phyloP scores from a whole-genome alignment of 2,797 vertebrate species.

The Melanotaenia parkinsoni region DNA sequence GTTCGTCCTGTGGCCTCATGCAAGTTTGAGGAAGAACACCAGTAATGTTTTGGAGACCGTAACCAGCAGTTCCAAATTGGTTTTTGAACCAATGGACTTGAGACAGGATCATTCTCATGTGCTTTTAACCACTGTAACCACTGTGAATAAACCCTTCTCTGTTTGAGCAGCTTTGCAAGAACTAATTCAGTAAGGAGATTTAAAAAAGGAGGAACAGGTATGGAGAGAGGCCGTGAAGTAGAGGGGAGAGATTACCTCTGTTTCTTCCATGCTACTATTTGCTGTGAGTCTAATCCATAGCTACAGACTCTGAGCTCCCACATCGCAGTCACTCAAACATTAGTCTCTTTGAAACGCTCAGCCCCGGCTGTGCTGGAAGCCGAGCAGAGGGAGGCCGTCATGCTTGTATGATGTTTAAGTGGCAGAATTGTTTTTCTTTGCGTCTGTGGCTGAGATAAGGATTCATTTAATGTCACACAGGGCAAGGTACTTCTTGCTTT shows the following conservation, averaged over 20 bases:
- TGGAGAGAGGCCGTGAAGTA: slow-evolving; percentile 65
- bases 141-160: slow-evolving; percentile 64
- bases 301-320: slow-evolving; percentile 71
- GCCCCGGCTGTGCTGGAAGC: slow-evolving; percentile 43
- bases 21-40: not conserved
- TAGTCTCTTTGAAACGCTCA: slow-evolving; percentile 69
- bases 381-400: slow-evolving; percentile 45
- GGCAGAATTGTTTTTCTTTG: slow-evolving; percentile 63
- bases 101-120: slow-evolving; percentile 61
- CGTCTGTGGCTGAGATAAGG: slow-evolving; percentile 51
- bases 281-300: slow-evolving; percentile 78
- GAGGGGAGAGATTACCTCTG: slow-evolving; percentile 79
- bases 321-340: slow-evolving; percentile 73
- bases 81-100: slow-evolving; percentile 40
- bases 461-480: slow-evolving; percentile 47
- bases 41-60: slow-evolving; percentile 44
- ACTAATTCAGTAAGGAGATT: slow-evolving; percentile 81
- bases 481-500: slow-evolving; percentile 50
- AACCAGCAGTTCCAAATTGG: slow-evolving; percentile 36
- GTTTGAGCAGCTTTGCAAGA: slow-evolving; percentile 73
- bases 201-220: slow-evolving; percentile 72
- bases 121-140: slow-evolving; percentile 64
- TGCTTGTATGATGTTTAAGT: slow-evolving; percentile 64
- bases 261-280: slow-evolving; percentile 81
- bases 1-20: not conserved